Conservation (phyloP, 2,797 vertebrate species). For the Lutjanus campechanus region DNA sequence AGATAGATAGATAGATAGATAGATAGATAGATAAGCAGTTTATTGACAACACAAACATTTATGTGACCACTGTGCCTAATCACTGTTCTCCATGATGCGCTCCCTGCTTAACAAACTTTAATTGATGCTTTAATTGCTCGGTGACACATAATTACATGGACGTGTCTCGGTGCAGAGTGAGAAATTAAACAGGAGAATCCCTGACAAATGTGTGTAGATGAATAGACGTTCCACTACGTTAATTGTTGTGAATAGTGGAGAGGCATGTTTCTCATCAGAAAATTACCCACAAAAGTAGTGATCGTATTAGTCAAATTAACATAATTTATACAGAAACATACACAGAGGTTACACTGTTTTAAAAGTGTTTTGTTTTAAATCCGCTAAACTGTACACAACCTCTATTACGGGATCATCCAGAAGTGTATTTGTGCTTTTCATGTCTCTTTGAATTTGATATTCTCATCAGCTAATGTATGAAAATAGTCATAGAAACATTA, state of each 20-base stretch:
- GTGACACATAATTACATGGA: conserved; percentile 75
- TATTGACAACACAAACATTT: conserved; percentile 44
- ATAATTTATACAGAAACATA: conserved; percentile 44
- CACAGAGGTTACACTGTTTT: conserved; percentile 2
- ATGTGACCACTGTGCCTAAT: conserved; percentile 40
- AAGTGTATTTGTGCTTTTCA: not conserved
- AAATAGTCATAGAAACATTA: not conserved
- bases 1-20: conserved; percentile 31
- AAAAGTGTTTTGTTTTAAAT: conserved; percentile 1
- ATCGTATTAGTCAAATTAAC: conserved; percentile 31
- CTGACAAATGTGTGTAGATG: conserved; percentile 62
- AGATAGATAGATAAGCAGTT: conserved; percentile 27
- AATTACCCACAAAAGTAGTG: conserved; percentile 37
- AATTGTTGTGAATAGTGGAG: conserved; percentile 48
- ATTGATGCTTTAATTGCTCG: conserved; percentile 75
- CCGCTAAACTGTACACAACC: not conserved
- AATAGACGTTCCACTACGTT: conserved; percentile 32
- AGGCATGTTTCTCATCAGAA: conserved; percentile 55
- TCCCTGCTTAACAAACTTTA: conserved; percentile 65
- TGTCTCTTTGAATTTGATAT: not conserved
- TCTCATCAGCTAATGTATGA: not conserved
- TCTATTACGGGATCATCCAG: not conserved
- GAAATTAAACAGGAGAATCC: conserved; percentile 77
- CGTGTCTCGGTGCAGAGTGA: conserved; percentile 59
- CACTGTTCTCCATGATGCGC: conserved; percentile 53